A percentile compares a stretch with the other conserved stretches of the same genome.
Evolutionary conservation across 2,888 invertebrate species (phyloP).

Genomic region (Drosophila atripex): DNA sequence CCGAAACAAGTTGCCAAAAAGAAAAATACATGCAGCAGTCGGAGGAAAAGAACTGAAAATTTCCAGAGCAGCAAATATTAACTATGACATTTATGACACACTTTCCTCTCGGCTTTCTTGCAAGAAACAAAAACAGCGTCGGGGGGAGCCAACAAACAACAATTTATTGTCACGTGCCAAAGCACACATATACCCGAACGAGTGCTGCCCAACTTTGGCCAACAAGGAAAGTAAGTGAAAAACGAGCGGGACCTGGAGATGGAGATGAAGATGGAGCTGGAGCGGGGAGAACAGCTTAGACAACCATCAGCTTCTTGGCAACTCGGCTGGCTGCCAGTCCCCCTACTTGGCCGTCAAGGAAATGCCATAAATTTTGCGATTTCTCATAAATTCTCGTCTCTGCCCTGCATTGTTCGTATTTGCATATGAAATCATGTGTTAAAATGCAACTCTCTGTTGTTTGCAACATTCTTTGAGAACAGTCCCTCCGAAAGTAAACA

Average conservation of each 20-base stretch:
- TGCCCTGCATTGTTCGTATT: slow-evolving; percentile 59
- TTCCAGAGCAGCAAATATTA: slow-evolving; percentile 67
- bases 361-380: slow-evolving; percentile 71
- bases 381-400: slow-evolving; percentile 60
- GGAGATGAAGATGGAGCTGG: not conserved
- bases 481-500: too few relatives aligned
- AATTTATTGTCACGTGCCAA: slow-evolving; percentile 78
- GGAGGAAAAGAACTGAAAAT: slow-evolving; percentile 29
- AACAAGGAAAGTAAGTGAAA: slow-evolving; percentile 64
- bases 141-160: slow-evolving; percentile 56
- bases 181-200: slow-evolving; percentile 48
- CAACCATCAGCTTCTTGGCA: slow-evolving; percentile 45
- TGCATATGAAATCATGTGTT: slow-evolving; percentile 77
- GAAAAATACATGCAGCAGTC: slow-evolving; percentile 1
- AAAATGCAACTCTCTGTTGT: slow-evolving; percentile 51
- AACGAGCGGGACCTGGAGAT: slow-evolving; percentile 11
- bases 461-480: slow-evolving; percentile 32
- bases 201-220: slow-evolving; percentile 68
- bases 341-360: slow-evolving; percentile 37
- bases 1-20: slow-evolving; percentile 56
- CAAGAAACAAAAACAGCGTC: slow-evolving; percentile 57
- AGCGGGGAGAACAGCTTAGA: slow-evolving; percentile 30
- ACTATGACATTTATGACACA: slow-evolving; percentile 77
- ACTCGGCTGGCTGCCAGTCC: slow-evolving; percentile 8
- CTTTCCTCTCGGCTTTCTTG: slow-evolving; percentile 56